Evolutionary conservation across 2,113 vertebrate species (phyloP).

Genomic region (Siniperca knerii): DNA sequence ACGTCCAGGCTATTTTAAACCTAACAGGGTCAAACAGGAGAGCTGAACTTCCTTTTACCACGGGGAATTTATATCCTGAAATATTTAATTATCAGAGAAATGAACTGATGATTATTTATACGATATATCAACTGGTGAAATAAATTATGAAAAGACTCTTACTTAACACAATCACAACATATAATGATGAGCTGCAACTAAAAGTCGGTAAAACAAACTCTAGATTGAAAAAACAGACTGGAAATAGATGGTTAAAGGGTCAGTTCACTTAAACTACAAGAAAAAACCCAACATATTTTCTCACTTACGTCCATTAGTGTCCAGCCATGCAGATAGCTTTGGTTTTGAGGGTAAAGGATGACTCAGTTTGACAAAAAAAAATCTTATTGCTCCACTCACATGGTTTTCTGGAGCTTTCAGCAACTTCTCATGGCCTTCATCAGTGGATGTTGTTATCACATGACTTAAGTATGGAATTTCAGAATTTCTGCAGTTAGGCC

Average conservation of each 20-base stretch:
- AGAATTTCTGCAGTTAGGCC: background rate
- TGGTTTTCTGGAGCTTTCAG: background rate
- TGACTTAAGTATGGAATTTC: background rate
- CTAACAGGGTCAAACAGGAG: conserved; percentile 61
- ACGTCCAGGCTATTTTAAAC: conserved; percentile 79
- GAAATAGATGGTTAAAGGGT: background rate
- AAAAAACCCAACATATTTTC: background rate
- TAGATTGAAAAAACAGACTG: background rate
- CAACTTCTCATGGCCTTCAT: background rate
- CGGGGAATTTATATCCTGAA: conserved; percentile 24
- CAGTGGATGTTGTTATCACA: background rate
- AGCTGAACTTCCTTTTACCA: conserved; percentile 64
- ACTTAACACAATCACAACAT: background rate
- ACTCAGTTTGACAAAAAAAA: background rate
- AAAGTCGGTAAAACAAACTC: background rate
- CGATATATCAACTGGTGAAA: background rate
- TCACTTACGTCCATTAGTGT: background rate
- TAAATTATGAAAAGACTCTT: background rate
- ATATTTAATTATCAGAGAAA: background rate
- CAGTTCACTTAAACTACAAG: background rate
- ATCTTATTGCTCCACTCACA: background rate
- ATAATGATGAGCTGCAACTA: background rate
- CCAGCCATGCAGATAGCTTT: background rate
- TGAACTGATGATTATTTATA: background rate
- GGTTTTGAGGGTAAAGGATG: background rate